Conservation (phyloP, 1,140 invertebrate species). For the Trichoplusia ni region DNA sequence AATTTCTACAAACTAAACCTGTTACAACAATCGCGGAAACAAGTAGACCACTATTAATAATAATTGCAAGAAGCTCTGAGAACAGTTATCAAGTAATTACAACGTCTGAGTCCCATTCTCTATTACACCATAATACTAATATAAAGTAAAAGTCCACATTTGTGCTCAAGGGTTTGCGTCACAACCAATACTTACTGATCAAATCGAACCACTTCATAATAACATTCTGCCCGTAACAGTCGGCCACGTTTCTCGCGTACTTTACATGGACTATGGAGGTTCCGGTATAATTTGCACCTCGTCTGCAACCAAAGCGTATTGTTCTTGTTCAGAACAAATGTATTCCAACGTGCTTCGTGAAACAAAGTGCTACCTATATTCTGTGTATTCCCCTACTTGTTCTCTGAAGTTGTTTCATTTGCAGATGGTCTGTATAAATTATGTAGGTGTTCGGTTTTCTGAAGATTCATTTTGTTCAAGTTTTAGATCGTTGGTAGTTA, state of each 20-base stretch:
- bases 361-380: not conserved
- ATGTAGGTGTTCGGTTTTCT: not conserved
- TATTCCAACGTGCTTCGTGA: constrained; percentile 2
- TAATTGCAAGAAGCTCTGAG: no score
- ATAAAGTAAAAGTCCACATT: no score
- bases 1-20: no score
- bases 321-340: constrained; percentile 9
- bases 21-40: no score
- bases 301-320: constrained; percentile 55
- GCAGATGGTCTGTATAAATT: not conserved
- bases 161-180: no score
- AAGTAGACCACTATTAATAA: no score
- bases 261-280: constrained; percentile 75
- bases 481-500: not conserved
- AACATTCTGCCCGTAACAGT: constrained; percentile 74
- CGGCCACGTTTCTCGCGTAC: constrained; percentile 68
- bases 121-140: no score
- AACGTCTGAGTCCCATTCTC: no score
- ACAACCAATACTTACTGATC: constrained; percentile 73
- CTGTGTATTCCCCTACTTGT: not conserved
- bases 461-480: not conserved
- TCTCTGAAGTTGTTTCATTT: not conserved
- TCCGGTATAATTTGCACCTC: constrained; percentile 70
- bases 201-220: constrained; percentile 80
- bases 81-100: no score